These are phyloP conservation scores for Athene noctua DNA, from an alignment of 2,113 vertebrate species.

Conservation along the genomic window DNA sequence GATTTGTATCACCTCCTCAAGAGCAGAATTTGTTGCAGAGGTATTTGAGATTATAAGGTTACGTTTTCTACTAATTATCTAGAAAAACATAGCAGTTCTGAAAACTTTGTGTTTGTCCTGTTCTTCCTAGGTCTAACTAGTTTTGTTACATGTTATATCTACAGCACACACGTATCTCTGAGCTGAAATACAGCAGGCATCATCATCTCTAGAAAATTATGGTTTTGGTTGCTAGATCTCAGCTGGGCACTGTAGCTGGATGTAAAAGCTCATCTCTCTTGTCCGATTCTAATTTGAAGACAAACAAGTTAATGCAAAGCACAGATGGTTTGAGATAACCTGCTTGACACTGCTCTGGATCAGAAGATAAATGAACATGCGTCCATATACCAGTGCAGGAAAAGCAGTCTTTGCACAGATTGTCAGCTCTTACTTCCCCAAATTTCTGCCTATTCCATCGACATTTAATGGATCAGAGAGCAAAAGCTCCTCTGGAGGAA, in stretches of 20 bases:
- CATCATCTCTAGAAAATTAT: background rate
- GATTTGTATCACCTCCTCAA: background rate
- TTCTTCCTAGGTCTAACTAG: background rate
- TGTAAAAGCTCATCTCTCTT: background rate
- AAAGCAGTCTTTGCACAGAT: background rate
- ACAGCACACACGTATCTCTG: background rate
- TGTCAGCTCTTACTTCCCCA: background rate
- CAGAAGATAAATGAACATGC: background rate
- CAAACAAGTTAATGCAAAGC: background rate
- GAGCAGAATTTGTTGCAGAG: background rate
- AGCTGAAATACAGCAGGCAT: background rate
- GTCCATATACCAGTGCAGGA: background rate
- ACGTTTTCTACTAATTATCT: background rate
- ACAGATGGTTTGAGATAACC: background rate
- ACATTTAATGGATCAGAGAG: background rate
- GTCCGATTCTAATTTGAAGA: background rate
- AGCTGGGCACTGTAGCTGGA: background rate
- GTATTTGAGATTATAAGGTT: background rate
- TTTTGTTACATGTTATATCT: background rate
- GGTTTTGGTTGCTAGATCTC: background rate
- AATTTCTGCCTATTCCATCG: background rate
- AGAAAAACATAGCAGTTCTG: background rate
- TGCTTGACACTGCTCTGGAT: background rate
- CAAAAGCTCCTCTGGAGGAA: background rate
- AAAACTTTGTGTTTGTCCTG: background rate